Percentiles rank a stretch among this genome's conserved stretches.
Conservation (phyloP, 2,888 invertebrate genomes). For the Drosophila seclusa region DNA sequence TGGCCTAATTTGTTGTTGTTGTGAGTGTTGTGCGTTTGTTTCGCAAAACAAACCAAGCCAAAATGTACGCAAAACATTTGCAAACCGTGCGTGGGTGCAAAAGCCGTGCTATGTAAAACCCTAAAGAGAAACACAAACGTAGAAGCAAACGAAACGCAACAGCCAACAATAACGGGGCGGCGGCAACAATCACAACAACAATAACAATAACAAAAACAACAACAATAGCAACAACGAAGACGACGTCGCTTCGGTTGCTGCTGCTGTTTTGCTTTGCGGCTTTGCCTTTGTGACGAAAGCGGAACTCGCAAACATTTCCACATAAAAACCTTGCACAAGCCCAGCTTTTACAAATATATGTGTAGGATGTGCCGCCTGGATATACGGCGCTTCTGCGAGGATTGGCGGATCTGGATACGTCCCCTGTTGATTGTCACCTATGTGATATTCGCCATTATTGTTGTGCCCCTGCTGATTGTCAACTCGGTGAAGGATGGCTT, state of each 20-base stretch:
- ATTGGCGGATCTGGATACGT: slow-evolving; percentile 96
- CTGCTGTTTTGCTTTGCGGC: slow-evolving; percentile 38
- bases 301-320: slow-evolving; percentile 32
- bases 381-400: slow-evolving; percentile 82
- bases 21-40: slow-evolving; percentile 9
- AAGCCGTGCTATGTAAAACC: slow-evolving; percentile 37
- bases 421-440: slow-evolving; percentile 93
- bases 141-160: slow-evolving; percentile 27
- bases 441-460: slow-evolving; percentile 91
- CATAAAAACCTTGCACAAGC: slow-evolving; percentile 7
- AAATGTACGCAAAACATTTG: slow-evolving; percentile 33
- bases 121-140: slow-evolving; percentile 14
- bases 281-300: slow-evolving; percentile 60
- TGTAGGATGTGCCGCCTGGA: slow-evolving; percentile 75
- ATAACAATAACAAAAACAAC: slow-evolving; percentile 22
- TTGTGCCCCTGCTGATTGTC: slow-evolving; percentile 93
- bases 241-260: slow-evolving; percentile 23
- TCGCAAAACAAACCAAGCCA: slow-evolving; percentile 7
- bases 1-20: slow-evolving; percentile 21
- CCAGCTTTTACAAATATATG: neutral
- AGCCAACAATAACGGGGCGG: slow-evolving; percentile 65
- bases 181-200: slow-evolving; percentile 51
- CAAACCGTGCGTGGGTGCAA: slow-evolving; percentile 38
- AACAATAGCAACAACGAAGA: slow-evolving; percentile 25
- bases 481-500: slow-evolving; percentile 93